Conservation (phyloP, 2,797 vertebrate species). For the Pelodytes ibericus region DNA sequence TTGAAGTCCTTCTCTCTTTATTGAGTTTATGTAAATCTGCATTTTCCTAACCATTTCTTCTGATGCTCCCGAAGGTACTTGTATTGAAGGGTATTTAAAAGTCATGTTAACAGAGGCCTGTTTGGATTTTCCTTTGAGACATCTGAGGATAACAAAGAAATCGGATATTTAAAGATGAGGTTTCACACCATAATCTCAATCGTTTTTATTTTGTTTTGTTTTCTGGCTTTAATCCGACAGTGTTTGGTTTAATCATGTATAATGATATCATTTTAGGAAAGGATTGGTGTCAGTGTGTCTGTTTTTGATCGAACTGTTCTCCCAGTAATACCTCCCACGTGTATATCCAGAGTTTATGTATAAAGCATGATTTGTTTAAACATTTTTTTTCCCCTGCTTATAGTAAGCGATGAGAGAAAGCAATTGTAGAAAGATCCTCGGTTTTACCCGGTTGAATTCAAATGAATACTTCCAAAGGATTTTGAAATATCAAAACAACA, state of each 20-base stretch:
- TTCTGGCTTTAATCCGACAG: neutral
- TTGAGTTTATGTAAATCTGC: no score
- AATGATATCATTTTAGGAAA: neutral
- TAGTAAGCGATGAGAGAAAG: neutral
- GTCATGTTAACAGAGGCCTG: no score
- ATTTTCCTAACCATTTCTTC: neutral
- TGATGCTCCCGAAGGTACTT: neutral
- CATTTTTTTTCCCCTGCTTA: neutral
- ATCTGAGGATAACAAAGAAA: no score
- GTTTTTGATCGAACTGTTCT: neutral
- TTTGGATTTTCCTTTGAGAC: neutral
- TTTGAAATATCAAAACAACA: no score
- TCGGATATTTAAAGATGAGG: no score
- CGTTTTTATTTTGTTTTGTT: no score
- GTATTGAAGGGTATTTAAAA: neutral
- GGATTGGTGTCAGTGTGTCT: constrained; percentile 12
- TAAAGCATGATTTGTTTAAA: constrained; percentile 3
- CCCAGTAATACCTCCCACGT: constrained; percentile 16
- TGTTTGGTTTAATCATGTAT: neutral
- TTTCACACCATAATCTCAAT: no score
- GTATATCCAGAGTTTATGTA: neutral
- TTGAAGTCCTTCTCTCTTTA: no score
- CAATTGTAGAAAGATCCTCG: neutral
- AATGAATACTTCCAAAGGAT: neutral
- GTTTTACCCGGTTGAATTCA: neutral